phyloP scores from a whole-genome alignment of 2,113 vertebrate genomes.

The Ciconia boyciana region DNA sequence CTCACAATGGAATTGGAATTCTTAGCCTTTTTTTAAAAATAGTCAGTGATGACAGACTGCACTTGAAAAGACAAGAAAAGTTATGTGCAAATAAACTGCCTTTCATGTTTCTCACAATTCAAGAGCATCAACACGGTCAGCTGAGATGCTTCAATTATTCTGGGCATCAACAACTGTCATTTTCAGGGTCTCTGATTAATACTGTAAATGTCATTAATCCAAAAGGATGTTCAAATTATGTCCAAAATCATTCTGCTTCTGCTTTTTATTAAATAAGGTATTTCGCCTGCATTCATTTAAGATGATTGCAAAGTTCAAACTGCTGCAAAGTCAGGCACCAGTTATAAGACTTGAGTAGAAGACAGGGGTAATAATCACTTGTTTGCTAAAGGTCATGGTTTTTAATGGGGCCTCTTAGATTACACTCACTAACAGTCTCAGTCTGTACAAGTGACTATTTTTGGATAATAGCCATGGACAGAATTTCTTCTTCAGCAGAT shows the following conservation, averaged over 20 bases:
- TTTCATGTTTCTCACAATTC: not conserved
- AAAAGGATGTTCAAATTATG: not conserved
- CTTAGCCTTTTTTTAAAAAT: not conserved
- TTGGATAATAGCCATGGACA: not conserved
- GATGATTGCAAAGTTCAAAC: constrained; percentile 12
- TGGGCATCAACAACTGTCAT: not conserved
- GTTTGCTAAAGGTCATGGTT: constrained; percentile 21
- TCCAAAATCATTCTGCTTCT: not conserved
- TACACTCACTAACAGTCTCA: not conserved
- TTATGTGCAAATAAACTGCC: not conserved
- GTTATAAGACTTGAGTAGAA: not conserved
- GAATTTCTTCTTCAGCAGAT: not conserved
- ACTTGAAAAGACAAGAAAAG: not conserved
- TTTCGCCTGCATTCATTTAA: not conserved
- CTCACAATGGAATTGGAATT: not conserved
- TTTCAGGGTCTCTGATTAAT: constrained; percentile 1
- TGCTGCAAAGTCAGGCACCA: not conserved
- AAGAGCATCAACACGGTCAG: not conserved
- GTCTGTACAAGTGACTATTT: not conserved
- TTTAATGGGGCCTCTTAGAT: not conserved
- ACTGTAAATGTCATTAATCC: not conserved
- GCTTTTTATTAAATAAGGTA: constrained; percentile 7
- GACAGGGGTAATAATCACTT: not conserved
- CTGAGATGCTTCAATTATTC: not conserved
- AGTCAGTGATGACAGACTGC: not conserved